Evolutionary conservation across 2,888 invertebrate genomes (phyloP).

Genomic region (Plagiodera versicolora): DNA sequence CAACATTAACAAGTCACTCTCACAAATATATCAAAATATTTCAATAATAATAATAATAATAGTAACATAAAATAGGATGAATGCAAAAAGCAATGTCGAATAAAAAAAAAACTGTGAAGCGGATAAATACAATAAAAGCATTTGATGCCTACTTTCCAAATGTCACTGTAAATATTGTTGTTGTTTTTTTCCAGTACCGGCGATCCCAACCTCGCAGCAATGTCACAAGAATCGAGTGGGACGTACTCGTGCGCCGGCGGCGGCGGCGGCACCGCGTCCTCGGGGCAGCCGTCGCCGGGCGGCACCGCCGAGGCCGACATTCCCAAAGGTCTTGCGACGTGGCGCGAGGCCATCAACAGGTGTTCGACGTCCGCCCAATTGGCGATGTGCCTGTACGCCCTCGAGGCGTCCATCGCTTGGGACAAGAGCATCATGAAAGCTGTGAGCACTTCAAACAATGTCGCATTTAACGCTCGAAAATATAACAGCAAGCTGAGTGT

Average conservation of each 20-base stretch:
- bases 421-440: conserved; percentile 99
- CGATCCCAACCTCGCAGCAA: conserved; percentile 66
- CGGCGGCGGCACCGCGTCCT: conserved; percentile 56
- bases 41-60: too few relatives aligned
- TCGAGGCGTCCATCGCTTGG: conserved; percentile 95
- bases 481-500: conserved; percentile 57
- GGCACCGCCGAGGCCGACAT: conserved; percentile 57
- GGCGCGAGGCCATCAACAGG: conserved; percentile 87
- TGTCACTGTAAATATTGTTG: too few relatives aligned
- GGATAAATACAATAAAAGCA: too few relatives aligned
- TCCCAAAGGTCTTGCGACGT: conserved; percentile 77
- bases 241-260: neutral
- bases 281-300: conserved; percentile 23
- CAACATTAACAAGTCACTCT: too few relatives aligned
- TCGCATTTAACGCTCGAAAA: conserved; percentile 54
- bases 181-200: conserved; percentile 54
- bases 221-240: conserved; percentile 51
- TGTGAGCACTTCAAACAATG: conserved; percentile 63
- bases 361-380: conserved; percentile 88
- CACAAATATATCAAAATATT: too few relatives aligned
- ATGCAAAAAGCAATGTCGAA: too few relatives aligned
- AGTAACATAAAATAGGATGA: too few relatives aligned
- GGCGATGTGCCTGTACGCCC: conserved; percentile 83
- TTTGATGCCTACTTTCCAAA: too few relatives aligned
- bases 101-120: too few relatives aligned